phyloP scores from a whole-genome alignment of 2,888 invertebrate genomes.

The Suillia variegata region DNA sequence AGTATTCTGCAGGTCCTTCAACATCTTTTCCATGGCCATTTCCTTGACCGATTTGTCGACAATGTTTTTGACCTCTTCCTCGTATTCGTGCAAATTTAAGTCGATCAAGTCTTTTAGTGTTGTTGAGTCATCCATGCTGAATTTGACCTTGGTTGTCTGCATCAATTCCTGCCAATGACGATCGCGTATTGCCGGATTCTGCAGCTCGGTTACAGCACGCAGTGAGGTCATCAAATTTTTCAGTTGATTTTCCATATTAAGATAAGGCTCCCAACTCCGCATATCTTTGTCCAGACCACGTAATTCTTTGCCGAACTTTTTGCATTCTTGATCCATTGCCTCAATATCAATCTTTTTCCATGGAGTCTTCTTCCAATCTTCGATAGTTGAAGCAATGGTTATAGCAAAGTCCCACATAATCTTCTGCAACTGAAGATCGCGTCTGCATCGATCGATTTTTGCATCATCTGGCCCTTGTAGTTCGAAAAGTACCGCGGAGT shows the following conservation, averaged over 20 bases:
- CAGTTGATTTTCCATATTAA: conserved; percentile 78
- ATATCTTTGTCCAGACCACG: conserved; percentile 81
- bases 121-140: conserved; percentile 65
- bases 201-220: conserved; percentile 89
- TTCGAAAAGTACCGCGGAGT: conserved; percentile 84
- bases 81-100: conserved; percentile 87
- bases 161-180: conserved; percentile 94
- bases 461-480: conserved; percentile 83
- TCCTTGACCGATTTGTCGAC: conserved; percentile 97
- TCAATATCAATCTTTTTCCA: conserved; percentile 96
- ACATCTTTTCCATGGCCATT: conserved; percentile 92
- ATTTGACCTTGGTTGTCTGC: conserved; percentile 82
- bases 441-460: conserved; percentile 73
- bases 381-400: conserved; percentile 80
- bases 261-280: conserved; percentile 78
- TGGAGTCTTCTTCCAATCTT: conserved; percentile 90
- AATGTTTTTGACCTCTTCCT: conserved; percentile 93
- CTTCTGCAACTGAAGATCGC: conserved; percentile 77
- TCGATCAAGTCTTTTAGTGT: conserved; percentile 86
- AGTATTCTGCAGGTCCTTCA: conserved; percentile 81
- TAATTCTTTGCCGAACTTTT: conserved; percentile 86
- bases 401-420: conserved; percentile 89
- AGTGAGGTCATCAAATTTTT: conserved; percentile 93
- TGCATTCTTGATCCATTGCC: conserved; percentile 92
- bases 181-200: conserved; percentile 92